Percentiles rank a stretch among this genome's conserved stretches.
These are phyloP conservation scores for Listrodromus nycthemerus DNA, from an alignment of 2,888 invertebrate species.

Conservation along the genomic window DNA sequence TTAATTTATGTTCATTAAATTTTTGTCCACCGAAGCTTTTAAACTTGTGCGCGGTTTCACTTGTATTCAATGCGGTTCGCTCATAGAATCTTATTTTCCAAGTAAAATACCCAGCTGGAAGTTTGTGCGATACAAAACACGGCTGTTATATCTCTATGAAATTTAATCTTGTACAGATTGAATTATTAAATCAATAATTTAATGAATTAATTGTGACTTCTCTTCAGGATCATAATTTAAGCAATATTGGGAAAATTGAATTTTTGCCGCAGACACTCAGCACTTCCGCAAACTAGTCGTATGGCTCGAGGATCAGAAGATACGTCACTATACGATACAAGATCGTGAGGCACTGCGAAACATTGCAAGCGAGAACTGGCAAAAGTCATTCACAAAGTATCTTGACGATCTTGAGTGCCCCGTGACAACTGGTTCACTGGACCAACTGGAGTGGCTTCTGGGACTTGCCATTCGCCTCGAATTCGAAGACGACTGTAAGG, in stretches of 20 bases:
- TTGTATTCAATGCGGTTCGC: too few species aligned
- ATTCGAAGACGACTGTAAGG: conserved; percentile 91
- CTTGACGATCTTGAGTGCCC: conserved; percentile 92
- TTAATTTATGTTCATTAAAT: too few species aligned
- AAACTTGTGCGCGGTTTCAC: too few species aligned
- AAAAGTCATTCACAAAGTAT: conserved; percentile 89
- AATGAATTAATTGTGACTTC: too few species aligned
- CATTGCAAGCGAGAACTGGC: conserved; percentile 89
- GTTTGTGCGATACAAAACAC: too few species aligned
- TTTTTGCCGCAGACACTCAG: conserved; percentile 89
- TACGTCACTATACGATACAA: conserved; percentile 94
- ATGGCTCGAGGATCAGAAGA: conserved; percentile 98
- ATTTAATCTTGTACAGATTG: too few species aligned
- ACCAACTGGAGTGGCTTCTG: conserved; percentile 94
- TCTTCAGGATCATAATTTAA: background rate
- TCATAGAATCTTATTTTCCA: too few species aligned
- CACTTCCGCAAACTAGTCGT: conserved; percentile 92
- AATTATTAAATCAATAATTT: too few species aligned
- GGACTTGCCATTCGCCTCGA: conserved; percentile 93
- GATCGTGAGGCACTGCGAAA: conserved; percentile 91
- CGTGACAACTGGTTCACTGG: conserved; percentile 86
- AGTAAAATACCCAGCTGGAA: too few species aligned
- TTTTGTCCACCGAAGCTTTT: too few species aligned
- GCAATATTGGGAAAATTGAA: background rate
- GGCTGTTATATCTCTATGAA: too few species aligned